Evolutionary conservation across 2,113 vertebrate genomes (phyloP).

Genomic region (Cyprinus carpio): DNA sequence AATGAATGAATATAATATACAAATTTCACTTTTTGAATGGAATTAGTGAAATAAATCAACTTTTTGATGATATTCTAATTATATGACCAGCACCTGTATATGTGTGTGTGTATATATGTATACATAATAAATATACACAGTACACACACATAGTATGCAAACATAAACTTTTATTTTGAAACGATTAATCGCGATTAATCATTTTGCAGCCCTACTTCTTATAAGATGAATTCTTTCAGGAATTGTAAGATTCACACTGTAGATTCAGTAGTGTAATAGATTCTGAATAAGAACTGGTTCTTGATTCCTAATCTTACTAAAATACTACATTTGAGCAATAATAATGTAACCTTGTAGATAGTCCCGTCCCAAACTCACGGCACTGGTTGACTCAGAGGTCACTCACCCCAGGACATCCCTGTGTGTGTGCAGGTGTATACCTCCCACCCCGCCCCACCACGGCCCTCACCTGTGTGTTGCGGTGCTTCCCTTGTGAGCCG

Average conservation of each 20-base stretch:
- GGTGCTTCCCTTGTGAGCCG: slow-evolving; percentile 98
- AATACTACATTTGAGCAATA: neutral
- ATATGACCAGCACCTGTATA: too few species aligned
- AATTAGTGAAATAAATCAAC: too few species aligned
- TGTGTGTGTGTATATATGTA: too few species aligned
- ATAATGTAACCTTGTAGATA: neutral
- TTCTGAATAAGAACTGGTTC: neutral
- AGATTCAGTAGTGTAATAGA: neutral
- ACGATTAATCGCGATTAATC: too few species aligned
- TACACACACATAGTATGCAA: too few species aligned
- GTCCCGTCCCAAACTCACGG: neutral
- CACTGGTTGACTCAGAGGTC: neutral
- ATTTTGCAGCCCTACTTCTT: too few species aligned
- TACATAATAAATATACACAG: too few species aligned
- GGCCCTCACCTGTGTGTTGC: slow-evolving; percentile 99
- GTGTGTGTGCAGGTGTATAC: slow-evolving; percentile 81
- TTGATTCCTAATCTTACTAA: neutral
- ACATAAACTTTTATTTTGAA: too few species aligned
- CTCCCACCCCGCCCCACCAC: slow-evolving; percentile 90
- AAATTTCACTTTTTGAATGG: too few species aligned
- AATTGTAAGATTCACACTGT: neutral
- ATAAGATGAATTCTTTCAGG: neutral
- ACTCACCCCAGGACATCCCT: neutral
- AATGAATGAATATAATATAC: too few species aligned
- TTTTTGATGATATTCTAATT: too few species aligned